Percentiles rank a stretch among this genome's conserved stretches.
Conservation (phyloP, 2,113 vertebrate species). For the Nothoprocta pentlandii region DNA sequence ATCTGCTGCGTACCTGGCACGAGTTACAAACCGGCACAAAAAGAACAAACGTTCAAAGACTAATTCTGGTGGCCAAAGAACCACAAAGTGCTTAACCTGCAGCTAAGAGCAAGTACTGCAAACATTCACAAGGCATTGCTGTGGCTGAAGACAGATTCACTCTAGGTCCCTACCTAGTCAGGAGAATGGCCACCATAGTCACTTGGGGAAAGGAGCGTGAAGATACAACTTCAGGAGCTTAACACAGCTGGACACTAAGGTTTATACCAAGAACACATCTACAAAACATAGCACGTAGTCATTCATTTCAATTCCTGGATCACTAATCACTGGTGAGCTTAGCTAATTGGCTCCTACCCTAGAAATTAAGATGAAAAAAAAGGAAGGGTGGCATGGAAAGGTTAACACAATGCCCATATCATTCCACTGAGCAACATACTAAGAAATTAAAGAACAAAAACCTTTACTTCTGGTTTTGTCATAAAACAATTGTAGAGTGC, state of each 20-base stretch:
- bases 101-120: neutral
- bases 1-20: neutral
- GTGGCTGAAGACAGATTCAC: neutral
- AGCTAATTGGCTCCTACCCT: neutral
- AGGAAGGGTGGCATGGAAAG: neutral
- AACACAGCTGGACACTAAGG: neutral
- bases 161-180: neutral
- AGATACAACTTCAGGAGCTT: neutral
- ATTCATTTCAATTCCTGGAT: neutral
- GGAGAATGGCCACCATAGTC: neutral
- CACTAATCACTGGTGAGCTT: neutral
- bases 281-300: neutral
- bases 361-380: neutral
- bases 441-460: neutral
- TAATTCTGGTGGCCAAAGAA: neutral
- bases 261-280: neutral
- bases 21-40: neutral
- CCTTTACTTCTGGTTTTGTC: neutral
- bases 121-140: neutral
- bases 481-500: neutral
- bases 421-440: neutral
- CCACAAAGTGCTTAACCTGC: neutral
- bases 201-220: neutral
- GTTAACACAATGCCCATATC: neutral
- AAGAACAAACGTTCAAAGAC: neutral